Conservation (phyloP, 2,797 vertebrate species). For the Peromyscus attwateri region DNA sequence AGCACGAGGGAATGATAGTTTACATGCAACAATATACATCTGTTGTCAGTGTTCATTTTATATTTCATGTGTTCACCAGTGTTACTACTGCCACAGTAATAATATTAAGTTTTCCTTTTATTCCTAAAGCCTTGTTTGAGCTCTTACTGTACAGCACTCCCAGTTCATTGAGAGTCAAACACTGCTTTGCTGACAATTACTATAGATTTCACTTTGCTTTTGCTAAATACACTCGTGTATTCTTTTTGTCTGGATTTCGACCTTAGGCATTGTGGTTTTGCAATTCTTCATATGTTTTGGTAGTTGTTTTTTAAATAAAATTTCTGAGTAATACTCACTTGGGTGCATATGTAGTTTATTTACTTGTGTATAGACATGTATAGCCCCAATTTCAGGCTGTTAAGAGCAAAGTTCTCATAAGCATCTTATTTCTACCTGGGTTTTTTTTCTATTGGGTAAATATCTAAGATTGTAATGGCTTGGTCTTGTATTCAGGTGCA, state of each 20-base stretch:
- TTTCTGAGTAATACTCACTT: neutral
- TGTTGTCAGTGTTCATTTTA: neutral
- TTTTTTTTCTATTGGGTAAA: neutral
- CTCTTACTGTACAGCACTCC: neutral
- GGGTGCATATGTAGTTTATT: neutral
- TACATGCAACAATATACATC: neutral
- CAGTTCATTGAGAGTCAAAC: neutral
- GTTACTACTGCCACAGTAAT: too few relatives aligned
- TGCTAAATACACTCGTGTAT: neutral
- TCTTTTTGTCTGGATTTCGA: conserved; percentile 14
- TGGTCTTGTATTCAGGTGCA: neutral
- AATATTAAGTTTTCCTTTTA: neutral
- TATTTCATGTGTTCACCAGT: neutral
- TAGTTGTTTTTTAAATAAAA: neutral
- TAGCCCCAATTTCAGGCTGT: conserved; percentile 2
- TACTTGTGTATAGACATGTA: neutral
- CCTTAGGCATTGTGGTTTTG: neutral
- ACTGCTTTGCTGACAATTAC: neutral
- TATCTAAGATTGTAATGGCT: neutral
- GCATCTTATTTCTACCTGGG: neutral
- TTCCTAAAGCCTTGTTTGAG: neutral
- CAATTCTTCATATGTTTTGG: neutral
- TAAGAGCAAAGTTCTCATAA: neutral
- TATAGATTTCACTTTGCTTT: neutral
- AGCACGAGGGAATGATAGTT: neutral